A percentile compares a stretch with the other conserved stretches of the same genome.
Evolutionary conservation across 2,888 invertebrate genomes (phyloP).

Genomic region (Tenthredo mesomela): DNA sequence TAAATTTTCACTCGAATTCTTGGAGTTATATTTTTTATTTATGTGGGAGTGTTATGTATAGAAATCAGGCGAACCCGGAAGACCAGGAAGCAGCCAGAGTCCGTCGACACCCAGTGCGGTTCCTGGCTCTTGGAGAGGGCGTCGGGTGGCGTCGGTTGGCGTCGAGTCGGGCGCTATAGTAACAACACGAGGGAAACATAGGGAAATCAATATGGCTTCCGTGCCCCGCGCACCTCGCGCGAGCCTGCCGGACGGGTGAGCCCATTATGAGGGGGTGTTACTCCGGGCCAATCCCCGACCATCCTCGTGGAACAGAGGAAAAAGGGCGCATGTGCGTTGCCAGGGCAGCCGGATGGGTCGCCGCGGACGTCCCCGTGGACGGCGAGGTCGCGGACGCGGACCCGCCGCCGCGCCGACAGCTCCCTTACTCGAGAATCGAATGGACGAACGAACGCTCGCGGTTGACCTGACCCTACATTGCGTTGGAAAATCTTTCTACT

Average conservation of each 20-base stretch:
- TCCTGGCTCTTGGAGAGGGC: conserved; percentile 52
- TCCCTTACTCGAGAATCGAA: conserved; percentile 37
- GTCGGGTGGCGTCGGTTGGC: conserved; percentile 63
- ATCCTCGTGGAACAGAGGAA: conserved; percentile 69
- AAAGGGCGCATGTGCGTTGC: conserved; percentile 77
- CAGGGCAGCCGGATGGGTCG: conserved; percentile 75
- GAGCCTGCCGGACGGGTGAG: conserved; percentile 76
- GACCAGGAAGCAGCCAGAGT: conserved; percentile 50
- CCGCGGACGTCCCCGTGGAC: conserved; percentile 62
- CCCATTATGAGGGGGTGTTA: conserved; percentile 78
- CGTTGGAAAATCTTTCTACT: conserved; percentile 36
- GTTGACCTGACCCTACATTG: conserved; percentile 37
- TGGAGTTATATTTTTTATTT: neutral
- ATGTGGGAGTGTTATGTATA: neutral
- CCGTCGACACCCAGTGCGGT: conserved; percentile 44
- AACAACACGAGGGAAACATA: conserved; percentile 78
- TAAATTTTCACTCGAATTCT: neutral
- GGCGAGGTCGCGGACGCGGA: conserved; percentile 36
- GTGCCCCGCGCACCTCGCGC: conserved; percentile 64
- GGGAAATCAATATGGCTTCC: conserved; percentile 79
- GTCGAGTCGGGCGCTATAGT: conserved; percentile 75
- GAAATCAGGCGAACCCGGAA: conserved; percentile 41
- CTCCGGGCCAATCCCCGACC: conserved; percentile 78
- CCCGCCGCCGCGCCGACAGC: conserved; percentile 31
- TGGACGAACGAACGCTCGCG: conserved; percentile 21